Evolutionary conservation across 2,888 invertebrate species (phyloP).

Genomic region (Catocala nupta): DNA sequence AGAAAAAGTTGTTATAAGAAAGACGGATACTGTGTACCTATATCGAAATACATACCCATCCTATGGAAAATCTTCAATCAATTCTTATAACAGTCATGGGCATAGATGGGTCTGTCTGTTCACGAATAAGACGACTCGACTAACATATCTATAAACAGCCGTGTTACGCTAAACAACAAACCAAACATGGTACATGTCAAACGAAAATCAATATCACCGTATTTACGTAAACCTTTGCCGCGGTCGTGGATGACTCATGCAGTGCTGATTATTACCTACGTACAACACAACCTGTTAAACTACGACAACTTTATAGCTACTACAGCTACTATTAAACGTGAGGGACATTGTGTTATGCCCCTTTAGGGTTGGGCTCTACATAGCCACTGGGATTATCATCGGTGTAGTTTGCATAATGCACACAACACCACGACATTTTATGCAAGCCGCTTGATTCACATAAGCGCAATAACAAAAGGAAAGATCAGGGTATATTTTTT

Average conservation of each 20-base stretch:
- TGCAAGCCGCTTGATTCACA: too few relatives aligned
- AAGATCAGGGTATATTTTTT: too few relatives aligned
- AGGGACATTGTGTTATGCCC: not conserved
- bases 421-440: too few relatives aligned
- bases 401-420: too few relatives aligned
- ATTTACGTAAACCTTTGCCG: constrained; percentile 27
- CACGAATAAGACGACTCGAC: not conserved
- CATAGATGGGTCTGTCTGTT: not conserved
- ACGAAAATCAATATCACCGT: constrained; percentile 28
- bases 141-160: not conserved
- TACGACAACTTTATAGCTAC: not conserved
- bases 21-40: too few relatives aligned
- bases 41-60: too few relatives aligned
- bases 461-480: too few relatives aligned
- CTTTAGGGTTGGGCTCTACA: too few relatives aligned
- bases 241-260: constrained; percentile 41
- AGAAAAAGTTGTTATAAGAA: too few relatives aligned
- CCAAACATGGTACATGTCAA: constrained; percentile 17
- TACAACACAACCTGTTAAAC: constrained; percentile 19
- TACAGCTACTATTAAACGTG: not conserved
- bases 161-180: constrained; percentile 4
- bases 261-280: constrained; percentile 34
- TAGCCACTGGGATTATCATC: too few relatives aligned
- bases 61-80: not conserved
- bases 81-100: not conserved